Evolutionary conservation across 2,113 vertebrate genomes (phyloP), one percentile per base, ranked within the genome.

Genomic region (Mionectes macconnelli): DNA sequence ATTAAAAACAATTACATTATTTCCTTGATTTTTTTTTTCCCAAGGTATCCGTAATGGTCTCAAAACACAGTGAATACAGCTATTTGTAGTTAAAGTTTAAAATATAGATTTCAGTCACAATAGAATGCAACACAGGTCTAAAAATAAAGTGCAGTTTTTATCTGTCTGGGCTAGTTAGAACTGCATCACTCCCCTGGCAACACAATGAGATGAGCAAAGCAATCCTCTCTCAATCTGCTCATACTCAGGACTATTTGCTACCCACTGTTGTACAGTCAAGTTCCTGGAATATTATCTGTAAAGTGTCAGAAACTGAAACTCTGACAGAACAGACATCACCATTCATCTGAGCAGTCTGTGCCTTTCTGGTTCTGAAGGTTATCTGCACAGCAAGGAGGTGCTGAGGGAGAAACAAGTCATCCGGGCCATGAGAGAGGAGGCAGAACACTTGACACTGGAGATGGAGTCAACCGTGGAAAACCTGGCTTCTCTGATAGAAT

Each of bases 341-440:
- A 9, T 35, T 35, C 30, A 16, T 18, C 15, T 23, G 50, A 60
- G 42, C 6, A 74, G 23, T 17, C 35, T 1, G 3, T 55, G 62
- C 25, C 39, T 63, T 82, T 70, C 53, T 55, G 28, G 42, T 35
- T 28, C 92, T 77, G 52, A 42, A 82, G 35, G 50, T 66, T 52
- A 84, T 89, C 72, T 47, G 23, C 16, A 35, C 24, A 79, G 40
- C 31, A 45, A 23, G 28, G 14, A 52, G 33, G 30, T 24, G n/a
- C 8, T 8, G n/a, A 66, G 13, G 53, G 57, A 56, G 70, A 69
- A 85, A 24, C 8, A 70, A 35, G 23, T 25, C 55, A 62, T 27
- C 9, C 0, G 0, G 31, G 21, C 37, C 56, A 50, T 23, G 16
- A 19, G 30, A 63, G 4, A 69, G 37, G 30, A 80, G n/a, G 19